Conservation (phyloP, 2,888 invertebrate genomes). For the Drosophila mercatorum region DNA sequence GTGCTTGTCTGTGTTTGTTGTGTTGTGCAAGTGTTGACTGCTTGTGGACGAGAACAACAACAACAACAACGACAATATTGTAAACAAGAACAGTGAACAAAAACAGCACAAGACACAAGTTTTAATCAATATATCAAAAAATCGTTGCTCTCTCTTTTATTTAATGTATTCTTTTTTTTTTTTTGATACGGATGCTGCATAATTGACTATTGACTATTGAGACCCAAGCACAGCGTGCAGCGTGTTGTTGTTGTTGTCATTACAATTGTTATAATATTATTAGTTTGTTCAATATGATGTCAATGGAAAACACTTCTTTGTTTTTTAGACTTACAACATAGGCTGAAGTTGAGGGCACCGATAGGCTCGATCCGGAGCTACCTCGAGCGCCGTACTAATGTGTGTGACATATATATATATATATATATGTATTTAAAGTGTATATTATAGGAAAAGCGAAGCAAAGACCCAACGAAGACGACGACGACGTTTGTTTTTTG, state of each 20-base stretch:
- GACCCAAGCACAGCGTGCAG: slow-evolving; percentile 48
- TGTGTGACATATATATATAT: slow-evolving; percentile 53
- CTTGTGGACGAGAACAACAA: slow-evolving; percentile 48
- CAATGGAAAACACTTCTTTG: slow-evolving; percentile 54
- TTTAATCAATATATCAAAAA: slow-evolving; percentile 36
- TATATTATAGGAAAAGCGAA: slow-evolving; percentile 37
- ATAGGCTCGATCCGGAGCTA: slow-evolving; percentile 92
- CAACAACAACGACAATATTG: slow-evolving; percentile 37
- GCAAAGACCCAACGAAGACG: slow-evolving; percentile 47
- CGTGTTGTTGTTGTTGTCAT: slow-evolving; percentile 42
- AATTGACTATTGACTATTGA: slow-evolving; percentile 9
- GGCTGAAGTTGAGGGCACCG: slow-evolving; percentile 91
- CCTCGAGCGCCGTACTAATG: slow-evolving; percentile 86
- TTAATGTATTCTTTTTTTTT: too few relatives aligned
- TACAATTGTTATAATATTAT: slow-evolving; percentile 16
- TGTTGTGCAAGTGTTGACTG: slow-evolving; percentile 52
- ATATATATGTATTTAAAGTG: slow-evolving; percentile 66
- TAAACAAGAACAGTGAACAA: slow-evolving; percentile 48
- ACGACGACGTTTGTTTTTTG: slow-evolving; percentile 35
- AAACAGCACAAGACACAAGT: slow-evolving; percentile 54
- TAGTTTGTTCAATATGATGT: slow-evolving; percentile 20
- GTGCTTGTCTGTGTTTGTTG: slow-evolving; percentile 17
- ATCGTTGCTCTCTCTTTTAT: slow-evolving; percentile 35
- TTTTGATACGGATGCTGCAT: slow-evolving; percentile 36
- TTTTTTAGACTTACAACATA: slow-evolving; percentile 88